Percentiles rank a stretch among this genome's conserved stretches.
These are phyloP conservation scores for Athalia cordata DNA, from an alignment of 2,888 invertebrate genomes.

Conservation along the genomic window DNA sequence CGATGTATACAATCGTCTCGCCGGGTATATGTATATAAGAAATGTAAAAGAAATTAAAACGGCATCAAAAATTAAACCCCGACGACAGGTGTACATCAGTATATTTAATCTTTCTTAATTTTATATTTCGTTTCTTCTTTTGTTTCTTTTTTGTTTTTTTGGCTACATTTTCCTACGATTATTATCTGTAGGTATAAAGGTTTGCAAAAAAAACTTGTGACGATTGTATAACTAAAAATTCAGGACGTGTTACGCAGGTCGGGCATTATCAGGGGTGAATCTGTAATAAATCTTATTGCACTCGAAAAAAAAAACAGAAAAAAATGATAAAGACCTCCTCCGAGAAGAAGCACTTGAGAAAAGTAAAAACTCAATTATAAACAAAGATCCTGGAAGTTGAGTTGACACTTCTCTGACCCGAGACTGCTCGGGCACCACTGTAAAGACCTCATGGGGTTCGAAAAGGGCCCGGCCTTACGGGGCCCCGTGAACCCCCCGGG, in stretches of 20 bases:
- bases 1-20: neutral
- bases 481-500: conserved; percentile 16
- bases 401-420: conserved; percentile 43
- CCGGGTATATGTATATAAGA: neutral
- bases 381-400: conserved; percentile 28
- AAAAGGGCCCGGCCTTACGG: conserved; percentile 1
- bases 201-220: too few relatives aligned
- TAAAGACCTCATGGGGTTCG: conserved; percentile 1
- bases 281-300: too few relatives aligned
- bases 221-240: too few relatives aligned
- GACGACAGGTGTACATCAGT: neutral
- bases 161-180: too few relatives aligned
- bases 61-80: conserved; percentile 62
- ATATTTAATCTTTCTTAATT: too few relatives aligned
- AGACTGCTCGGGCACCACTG: conserved; percentile 1
- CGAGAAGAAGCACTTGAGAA: conserved; percentile 42
- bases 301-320: neutral
- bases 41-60: conserved; percentile 59
- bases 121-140: too few relatives aligned
- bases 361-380: conserved; percentile 48
- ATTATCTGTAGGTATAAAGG: too few relatives aligned
- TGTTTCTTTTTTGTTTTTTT: too few relatives aligned
- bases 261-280: too few relatives aligned
- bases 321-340: conserved; percentile 36
- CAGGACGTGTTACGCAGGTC: too few relatives aligned